These are phyloP conservation scores for Nasonia vitripennis DNA, from an alignment of 1,140 invertebrate species.

Conservation along the genomic window DNA sequence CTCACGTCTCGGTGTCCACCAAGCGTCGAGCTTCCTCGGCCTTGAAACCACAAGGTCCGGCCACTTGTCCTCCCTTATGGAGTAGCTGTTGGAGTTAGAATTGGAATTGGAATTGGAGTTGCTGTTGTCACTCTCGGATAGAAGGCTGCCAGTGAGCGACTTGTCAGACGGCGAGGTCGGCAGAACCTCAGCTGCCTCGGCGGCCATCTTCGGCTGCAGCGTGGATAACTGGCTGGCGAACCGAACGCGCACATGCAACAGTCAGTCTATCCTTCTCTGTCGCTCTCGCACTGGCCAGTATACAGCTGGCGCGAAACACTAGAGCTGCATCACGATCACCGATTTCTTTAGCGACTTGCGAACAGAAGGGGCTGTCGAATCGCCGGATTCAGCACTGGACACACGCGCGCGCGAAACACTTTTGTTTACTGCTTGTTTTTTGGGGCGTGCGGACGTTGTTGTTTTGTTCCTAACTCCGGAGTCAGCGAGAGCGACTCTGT, in stretches of 20 bases:
- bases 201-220: conserved; percentile 72
- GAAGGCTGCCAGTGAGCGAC: conserved; percentile 69
- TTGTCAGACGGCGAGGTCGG: conserved; percentile 75
- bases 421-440: background rate
- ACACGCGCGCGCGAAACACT: background rate
- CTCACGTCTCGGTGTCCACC: conserved; percentile 73
- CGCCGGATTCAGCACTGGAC: background rate
- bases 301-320: background rate
- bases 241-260: conserved; percentile 41
- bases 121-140: conserved; percentile 72
- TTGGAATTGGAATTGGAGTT: conserved; percentile 61
- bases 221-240: conserved; percentile 46
- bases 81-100: conserved; percentile 74
- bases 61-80: conserved; percentile 76
- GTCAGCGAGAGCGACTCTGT: background rate
- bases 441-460: background rate
- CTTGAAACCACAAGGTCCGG: conserved; percentile 75
- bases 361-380: background rate
- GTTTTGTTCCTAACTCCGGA: background rate
- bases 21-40: conserved; percentile 71
- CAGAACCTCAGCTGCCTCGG: conserved; percentile 72
- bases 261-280: conserved; percentile 16
- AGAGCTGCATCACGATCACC: background rate
- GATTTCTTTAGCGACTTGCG: background rate
- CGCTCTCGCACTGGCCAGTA: background rate